These are phyloP conservation scores for Drosophila fuyamai DNA, from an alignment of 1,140 invertebrate genomes.

Conservation along the genomic window DNA sequence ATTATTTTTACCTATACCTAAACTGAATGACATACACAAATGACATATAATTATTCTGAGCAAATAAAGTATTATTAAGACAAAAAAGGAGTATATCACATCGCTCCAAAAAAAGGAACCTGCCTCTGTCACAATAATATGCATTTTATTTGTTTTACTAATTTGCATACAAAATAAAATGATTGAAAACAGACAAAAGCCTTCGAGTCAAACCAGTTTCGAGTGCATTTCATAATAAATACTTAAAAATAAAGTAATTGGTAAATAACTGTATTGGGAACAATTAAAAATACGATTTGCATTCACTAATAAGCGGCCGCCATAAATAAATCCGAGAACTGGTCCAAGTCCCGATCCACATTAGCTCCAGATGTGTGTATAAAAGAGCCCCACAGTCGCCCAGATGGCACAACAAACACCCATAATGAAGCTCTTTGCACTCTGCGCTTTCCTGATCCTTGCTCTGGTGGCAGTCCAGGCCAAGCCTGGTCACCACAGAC, in stretches of 20 bases:
- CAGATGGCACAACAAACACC: constrained; percentile 23
- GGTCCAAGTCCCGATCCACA: constrained; percentile 2
- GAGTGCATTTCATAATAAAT: neutral
- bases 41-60: too few species aligned
- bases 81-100: neutral
- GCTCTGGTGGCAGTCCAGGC: constrained; percentile 19
- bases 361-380: constrained; percentile 22
- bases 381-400: constrained; percentile 26
- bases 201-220: constrained; percentile 11
- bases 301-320: constrained; percentile 1
- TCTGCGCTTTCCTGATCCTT: constrained; percentile 19
- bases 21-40: too few species aligned
- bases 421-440: constrained; percentile 28
- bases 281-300: constrained; percentile 22
- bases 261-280: constrained; percentile 13
- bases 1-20: too few species aligned
- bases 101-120: neutral
- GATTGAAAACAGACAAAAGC: neutral
- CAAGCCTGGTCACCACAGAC: neutral
- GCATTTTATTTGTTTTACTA: constrained; percentile 15
- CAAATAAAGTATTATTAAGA: too few species aligned
- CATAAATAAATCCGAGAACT: constrained; percentile 14
- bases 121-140: neutral
- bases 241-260: neutral
- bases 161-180: constrained; percentile 12